Evolutionary conservation across 1,140 invertebrate genomes (phyloP).

Genomic region (Anastatus disparis): DNA sequence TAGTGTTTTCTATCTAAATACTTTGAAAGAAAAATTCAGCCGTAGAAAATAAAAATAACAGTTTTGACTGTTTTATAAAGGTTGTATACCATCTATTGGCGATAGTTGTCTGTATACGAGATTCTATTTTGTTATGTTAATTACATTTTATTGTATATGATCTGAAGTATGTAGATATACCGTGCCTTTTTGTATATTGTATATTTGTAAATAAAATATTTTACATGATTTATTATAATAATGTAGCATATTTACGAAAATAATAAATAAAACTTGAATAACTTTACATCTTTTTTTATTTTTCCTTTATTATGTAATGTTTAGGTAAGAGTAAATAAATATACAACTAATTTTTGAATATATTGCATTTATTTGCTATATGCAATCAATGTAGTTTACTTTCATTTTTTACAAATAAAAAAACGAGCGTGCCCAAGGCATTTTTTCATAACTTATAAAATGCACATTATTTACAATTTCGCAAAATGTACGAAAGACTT

Average conservation of each 20-base stretch:
- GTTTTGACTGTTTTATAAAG: constrained; percentile 12
- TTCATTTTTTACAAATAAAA: constrained; percentile 46
- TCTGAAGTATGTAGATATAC: constrained; percentile 65
- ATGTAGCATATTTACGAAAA: constrained; percentile 53
- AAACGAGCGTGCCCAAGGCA: constrained; percentile 39
- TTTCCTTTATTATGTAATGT: neutral
- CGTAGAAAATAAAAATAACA: constrained; percentile 15
- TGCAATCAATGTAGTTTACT: constrained; percentile 20
- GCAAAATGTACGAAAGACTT: constrained; percentile 43
- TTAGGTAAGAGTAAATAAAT: constrained; percentile 19
- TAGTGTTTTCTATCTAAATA: constrained; percentile 5
- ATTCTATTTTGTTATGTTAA: constrained; percentile 59
- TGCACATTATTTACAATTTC: constrained; percentile 52
- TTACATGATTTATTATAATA: constrained; percentile 59
- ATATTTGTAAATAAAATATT: constrained; percentile 66
- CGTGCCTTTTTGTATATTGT: constrained; percentile 66
- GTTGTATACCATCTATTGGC: constrained; percentile 39
- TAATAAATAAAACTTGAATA: constrained; percentile 52
- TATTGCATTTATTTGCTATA: constrained; percentile 42
- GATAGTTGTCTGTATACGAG: constrained; percentile 49
- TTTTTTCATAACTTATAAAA: constrained; percentile 47
- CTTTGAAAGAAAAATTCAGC: constrained; percentile 3
- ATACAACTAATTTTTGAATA: constrained; percentile 29
- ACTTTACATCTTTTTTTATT: constrained; percentile 27
- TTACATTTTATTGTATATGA: constrained; percentile 63